These are phyloP conservation scores for Acromyrmex charruanus DNA, from an alignment of 1,140 invertebrate species.

Conservation along the genomic window DNA sequence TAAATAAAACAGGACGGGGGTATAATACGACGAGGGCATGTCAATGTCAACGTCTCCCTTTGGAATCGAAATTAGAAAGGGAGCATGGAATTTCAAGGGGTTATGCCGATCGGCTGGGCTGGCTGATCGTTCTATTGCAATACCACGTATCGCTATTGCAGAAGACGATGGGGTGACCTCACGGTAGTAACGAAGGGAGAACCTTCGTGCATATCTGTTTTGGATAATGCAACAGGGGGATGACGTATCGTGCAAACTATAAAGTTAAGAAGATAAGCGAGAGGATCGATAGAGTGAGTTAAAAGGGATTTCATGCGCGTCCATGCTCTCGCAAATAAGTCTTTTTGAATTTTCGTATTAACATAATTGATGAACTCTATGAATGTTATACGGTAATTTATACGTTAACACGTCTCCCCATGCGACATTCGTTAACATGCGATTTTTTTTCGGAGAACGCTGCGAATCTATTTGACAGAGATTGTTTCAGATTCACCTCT, in stretches of 20 bases:
- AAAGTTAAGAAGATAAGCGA: constrained; percentile 68
- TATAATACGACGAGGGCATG: constrained; percentile 72
- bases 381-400: constrained; percentile 4
- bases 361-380: constrained; percentile 42
- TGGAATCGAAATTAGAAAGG: constrained; percentile 69
- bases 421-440: constrained; percentile 16
- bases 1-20: constrained; percentile 73
- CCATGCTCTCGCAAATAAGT: not conserved
- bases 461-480: constrained; percentile 33
- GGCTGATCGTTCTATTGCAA: constrained; percentile 67
- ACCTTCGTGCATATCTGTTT: constrained; percentile 64
- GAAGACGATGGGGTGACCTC: not conserved
- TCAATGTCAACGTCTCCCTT: constrained; percentile 71
- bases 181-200: constrained; percentile 26
- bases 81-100: constrained; percentile 73
- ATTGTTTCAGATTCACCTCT: constrained; percentile 47
- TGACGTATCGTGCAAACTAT: constrained; percentile 51
- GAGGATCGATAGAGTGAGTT: constrained; percentile 61
- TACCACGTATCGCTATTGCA: constrained; percentile 35
- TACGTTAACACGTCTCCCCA: not conserved
- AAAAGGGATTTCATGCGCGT: constrained; percentile 33
- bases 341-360: constrained; percentile 33
- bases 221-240: constrained; percentile 67
- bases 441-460: constrained; percentile 3
- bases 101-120: constrained; percentile 65